Evolutionary conservation across 2,797 vertebrate genomes (phyloP), one percentile per base, ranked within the genome.

Genomic region (Paratrypauchen microcephalus): DNA sequence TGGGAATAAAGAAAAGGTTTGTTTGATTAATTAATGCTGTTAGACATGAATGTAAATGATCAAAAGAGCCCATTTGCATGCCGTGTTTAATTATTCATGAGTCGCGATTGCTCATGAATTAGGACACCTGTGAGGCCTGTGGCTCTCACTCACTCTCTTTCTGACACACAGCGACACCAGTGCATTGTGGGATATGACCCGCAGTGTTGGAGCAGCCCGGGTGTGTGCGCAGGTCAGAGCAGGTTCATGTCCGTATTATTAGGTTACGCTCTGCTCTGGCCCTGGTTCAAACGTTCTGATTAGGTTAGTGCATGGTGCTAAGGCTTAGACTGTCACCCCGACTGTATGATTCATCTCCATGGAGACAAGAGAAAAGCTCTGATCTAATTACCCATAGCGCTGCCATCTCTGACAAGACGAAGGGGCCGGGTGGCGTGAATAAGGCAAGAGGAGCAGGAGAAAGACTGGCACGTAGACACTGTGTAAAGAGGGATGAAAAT

Each of bases 1-100:
- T 41, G 83, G 72, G 86, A 68, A 88, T 87, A 90, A 91, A 89
- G 83, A 83, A 91, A 88, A 89, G 85, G 87, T 91, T 92, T 92
- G 88, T 90, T 92, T 90, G 87, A 89, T 92, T 92, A 92, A 92
- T 93, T 91, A 91, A 91, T 91, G 87, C 87, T 87, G 86, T 90
- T 89, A 90, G 86, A 91, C 90, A 83, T 84, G 84, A 91, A 91
- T 85, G 83, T 76, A 86, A 88, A 90, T 90, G 87, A 91, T 92
- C 89, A 92, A 92, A 92, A 86, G 77, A 76, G 75, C 41, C 56
- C 62, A 93, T 93, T 92, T 91, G 88, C 89, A 91, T 91, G 83
- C 81, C 26, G 68, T 18, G 58, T 92, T 90, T 89, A 86, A 92
- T 91, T 89, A 92, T 91, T 92, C 88, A 91, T 91, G 86, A 91